phyloP scores from a whole-genome alignment of 2,888 invertebrate genomes.

The Trachelus stipa region DNA sequence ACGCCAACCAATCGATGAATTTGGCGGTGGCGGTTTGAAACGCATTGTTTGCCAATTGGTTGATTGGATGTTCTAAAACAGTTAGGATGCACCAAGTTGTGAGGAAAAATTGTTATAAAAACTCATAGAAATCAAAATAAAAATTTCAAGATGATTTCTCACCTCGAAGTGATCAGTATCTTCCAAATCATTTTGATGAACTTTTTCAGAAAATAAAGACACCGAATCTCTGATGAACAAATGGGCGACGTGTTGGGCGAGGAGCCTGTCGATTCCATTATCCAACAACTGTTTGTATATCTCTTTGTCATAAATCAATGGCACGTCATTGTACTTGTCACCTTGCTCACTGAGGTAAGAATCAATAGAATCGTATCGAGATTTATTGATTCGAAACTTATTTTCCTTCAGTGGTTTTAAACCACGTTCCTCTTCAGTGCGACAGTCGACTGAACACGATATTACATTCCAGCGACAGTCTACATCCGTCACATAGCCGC shows the following conservation, averaged over 20 bases:
- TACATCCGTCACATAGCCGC: constrained; percentile 93
- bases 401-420: constrained; percentile 77
- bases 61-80: constrained; percentile 91
- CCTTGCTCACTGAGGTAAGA: constrained; percentile 93
- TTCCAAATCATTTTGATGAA: constrained; percentile 91
- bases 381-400: constrained; percentile 90
- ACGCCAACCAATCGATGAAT: constrained; percentile 97
- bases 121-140: constrained; percentile 23
- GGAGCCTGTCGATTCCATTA: constrained; percentile 90
- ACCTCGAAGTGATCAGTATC: constrained; percentile 99
- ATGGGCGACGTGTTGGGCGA: constrained; percentile 97
- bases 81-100: too few relatives aligned
- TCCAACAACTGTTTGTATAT: constrained; percentile 86
- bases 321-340: constrained; percentile 94
- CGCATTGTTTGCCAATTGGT: constrained; percentile 99
- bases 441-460: constrained; percentile 94
- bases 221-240: constrained; percentile 98
- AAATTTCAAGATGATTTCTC: constrained; percentile 27
- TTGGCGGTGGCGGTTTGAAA: constrained; percentile 97
- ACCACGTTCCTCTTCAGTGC: constrained; percentile 93
- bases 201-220: constrained; percentile 93
- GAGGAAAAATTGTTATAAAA: too few relatives aligned
- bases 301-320: constrained; percentile 85
- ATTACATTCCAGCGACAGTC: constrained; percentile 99
- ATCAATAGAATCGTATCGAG: constrained; percentile 97